Evolutionary conservation across 2,888 invertebrate species (phyloP), one percentile per base, ranked within the genome.

Genomic region (Scaptomyza tumidula): DNA sequence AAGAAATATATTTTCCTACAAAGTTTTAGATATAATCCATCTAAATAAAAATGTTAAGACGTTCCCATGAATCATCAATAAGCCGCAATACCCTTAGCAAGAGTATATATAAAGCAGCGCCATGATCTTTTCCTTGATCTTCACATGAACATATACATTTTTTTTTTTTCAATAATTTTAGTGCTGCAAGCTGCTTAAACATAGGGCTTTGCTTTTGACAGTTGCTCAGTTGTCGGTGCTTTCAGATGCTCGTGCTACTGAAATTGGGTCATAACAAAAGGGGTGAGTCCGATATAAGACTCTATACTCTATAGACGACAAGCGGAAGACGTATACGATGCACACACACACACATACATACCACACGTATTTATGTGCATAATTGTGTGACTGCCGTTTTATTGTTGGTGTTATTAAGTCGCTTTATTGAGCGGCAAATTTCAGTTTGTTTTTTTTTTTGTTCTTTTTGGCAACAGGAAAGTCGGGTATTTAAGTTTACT

Each of bases 391-490:
- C 52, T 50, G 50, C 6, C 50, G 13, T 39, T 52, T 46, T 55
- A 14, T 60, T 57, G 54, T 67, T 62, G 61, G 59, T 73, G 73
- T 67, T 72, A 85, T 85, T 85, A 85, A 77, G 70, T 86, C 52
- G 77, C 68, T 85, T 85, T 85, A 88, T 85, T 75, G 88, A 88
- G 85, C 85, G 89, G 68, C 72, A 85, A 84, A 84, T 82, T 73
- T 41, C 71, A 50, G 59, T 74, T 77, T 67, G 66, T 69, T 4
- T 35, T 13, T 13, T 35, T 13, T 35, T 33, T 37, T 37, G 6
- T 39, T 14, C 0, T 37, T 37, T 75, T 82, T 72, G 63, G 78
- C 73, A 77, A 69, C 64, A 73, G 73, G 54, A 78, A 75, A 65
- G 56, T 58, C 52, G 35, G 48, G 33, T 45, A 71, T 63, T 54